Evolutionary conservation across 2,888 invertebrate species (phyloP), one percentile per base, ranked within the genome.

Genomic region (Cryptus armator): DNA sequence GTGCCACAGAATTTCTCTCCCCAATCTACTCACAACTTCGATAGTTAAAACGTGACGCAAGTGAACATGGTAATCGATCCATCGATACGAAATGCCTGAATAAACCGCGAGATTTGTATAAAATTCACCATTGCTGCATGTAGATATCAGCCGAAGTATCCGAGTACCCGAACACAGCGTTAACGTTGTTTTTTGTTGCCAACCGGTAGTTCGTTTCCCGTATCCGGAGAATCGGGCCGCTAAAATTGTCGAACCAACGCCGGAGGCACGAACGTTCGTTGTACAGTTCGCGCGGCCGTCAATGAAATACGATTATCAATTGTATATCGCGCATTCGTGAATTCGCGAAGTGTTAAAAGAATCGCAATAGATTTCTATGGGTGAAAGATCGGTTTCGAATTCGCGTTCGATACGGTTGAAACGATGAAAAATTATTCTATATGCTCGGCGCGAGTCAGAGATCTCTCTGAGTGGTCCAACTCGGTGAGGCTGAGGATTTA

Each of bases 171-270:
- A 29, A 59, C 29, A 10, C 24, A 14, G 24, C 56, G 24, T 19
- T 12, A 53, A 56, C 59, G 16, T 3, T 51, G 48, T 70, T 66
- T 70, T 62, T 44, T 67, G 79, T 85, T 79, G 56, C 82, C 75
- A 76, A 85, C 82, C 85, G 85, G 82, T 85, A 83, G 79, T 85
- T 59, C 71, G 75, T 71, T 85, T 85, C 82, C 82, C 79, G 85
- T 70, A 44, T 74, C 43, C 67, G 53, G n/a, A 43, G 53, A 74
- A 77, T 59, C 59, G 62, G 43, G 32, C 67, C 72, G 53, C 48
- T 56, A 70, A 46, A 81, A 78, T 68, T 74, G 51, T 78, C 62
- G 62, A 82, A 66, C 77, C 62, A 72, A 37, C 24, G 24, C 66
- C 67, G 53, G 29, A 5, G 6, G 37, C 53, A 29, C 56, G 62